Evolutionary conservation across 1,140 invertebrate genomes (phyloP).

Genomic region (Procambarus clarkii): DNA sequence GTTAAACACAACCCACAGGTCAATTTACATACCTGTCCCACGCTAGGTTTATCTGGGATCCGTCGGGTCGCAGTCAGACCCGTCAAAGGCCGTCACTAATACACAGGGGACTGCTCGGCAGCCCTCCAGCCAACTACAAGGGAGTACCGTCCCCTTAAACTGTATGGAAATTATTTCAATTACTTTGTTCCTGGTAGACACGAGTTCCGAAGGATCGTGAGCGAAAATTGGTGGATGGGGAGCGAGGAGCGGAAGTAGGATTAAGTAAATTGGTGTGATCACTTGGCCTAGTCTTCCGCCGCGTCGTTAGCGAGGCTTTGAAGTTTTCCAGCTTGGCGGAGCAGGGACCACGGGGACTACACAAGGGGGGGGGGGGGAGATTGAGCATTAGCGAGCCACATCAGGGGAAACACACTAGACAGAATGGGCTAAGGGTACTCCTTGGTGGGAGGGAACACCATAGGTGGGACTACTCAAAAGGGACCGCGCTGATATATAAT

Average conservation of each 20-base stretch:
- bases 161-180: conserved; percentile 50
- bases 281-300: conserved; percentile 46
- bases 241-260: conserved; percentile 10
- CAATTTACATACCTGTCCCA: neutral
- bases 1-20: neutral
- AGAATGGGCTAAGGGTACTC: too few species aligned
- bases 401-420: neutral
- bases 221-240: neutral
- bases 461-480: too few species aligned
- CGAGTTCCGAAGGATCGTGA: neutral
- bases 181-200: conserved; percentile 6
- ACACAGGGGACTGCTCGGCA: neutral
- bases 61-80: neutral
- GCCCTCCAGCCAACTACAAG: neutral
- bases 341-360: neutral
- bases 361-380: neutral
- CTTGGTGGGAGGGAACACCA: too few species aligned
- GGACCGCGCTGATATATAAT: too few species aligned
- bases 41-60: neutral
- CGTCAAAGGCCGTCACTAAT: too few species aligned
- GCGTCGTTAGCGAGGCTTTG: conserved; percentile 41
- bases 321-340: conserved; percentile 26
- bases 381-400: too few species aligned
- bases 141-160: neutral
- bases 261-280: conserved; percentile 56